phyloP scores from a whole-genome alignment of 2,888 invertebrate species.

The Thera obeliscata region DNA sequence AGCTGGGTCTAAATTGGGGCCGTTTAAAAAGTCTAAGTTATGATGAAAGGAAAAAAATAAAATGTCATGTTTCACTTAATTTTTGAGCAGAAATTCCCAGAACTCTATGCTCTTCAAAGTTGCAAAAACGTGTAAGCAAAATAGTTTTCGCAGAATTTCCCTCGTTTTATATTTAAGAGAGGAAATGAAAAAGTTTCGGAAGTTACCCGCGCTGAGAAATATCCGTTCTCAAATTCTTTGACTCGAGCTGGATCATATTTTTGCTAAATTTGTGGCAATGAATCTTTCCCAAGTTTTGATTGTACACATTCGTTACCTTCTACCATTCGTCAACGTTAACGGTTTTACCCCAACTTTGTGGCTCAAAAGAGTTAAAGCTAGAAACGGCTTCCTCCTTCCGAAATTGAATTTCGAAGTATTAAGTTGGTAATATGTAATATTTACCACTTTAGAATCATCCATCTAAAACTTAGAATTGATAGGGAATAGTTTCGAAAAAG shows the following conservation, averaged over 20 bases:
- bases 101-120: conserved; percentile 11
- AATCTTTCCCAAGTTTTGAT: conserved; percentile 81
- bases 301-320: conserved; percentile 77
- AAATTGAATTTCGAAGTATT: conserved; percentile 42
- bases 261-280: conserved; percentile 73
- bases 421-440: neutral
- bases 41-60: too few relatives aligned
- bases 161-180: conserved; percentile 51
- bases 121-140: conserved; percentile 34
- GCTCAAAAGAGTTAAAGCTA: conserved; percentile 65
- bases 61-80: neutral
- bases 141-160: conserved; percentile 51
- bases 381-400: conserved; percentile 53
- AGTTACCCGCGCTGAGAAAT: conserved; percentile 50
- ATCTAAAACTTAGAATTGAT: too few relatives aligned
- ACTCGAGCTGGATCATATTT: conserved; percentile 69
- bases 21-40: too few relatives aligned
- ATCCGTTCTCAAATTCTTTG: conserved; percentile 61
- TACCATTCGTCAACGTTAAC: conserved; percentile 71
- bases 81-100: conserved; percentile 2
- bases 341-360: conserved; percentile 68
- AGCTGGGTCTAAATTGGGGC: too few relatives aligned
- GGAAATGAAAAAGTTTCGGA: conserved; percentile 60
- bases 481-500: too few relatives aligned
- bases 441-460: neutral